Conservation (phyloP, 37 sponge, comb jelly and placozoan genomes). For the Aplysina aerophoba region DNA sequence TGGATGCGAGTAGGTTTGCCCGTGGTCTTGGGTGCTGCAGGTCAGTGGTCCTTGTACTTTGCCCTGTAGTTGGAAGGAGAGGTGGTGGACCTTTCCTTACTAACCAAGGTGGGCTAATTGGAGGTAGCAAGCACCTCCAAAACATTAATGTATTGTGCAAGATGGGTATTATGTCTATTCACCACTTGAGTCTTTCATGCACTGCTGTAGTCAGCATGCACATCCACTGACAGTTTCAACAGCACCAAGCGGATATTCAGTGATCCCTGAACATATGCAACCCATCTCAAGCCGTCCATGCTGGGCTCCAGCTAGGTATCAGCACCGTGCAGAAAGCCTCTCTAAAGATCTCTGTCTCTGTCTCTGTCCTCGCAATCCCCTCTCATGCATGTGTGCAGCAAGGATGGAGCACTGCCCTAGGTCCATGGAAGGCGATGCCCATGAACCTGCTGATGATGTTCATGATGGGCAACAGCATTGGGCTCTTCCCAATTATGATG, state of each 20-base stretch:
- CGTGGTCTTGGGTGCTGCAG: too few relatives aligned
- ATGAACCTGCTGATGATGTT: conserved; percentile 95
- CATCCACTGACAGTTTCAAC: too few relatives aligned
- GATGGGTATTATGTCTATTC: too few relatives aligned
- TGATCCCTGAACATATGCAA: too few relatives aligned
- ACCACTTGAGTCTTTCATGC: too few relatives aligned
- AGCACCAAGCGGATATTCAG: too few relatives aligned
- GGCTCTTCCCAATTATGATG: conserved; percentile 99
- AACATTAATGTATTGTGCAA: neutral
- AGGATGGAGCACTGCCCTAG: conserved; percentile 95
- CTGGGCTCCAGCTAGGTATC: neutral
- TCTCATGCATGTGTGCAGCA: conserved; percentile 41
- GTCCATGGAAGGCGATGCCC: conserved; percentile 97
- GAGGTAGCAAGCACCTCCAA: too few relatives aligned
- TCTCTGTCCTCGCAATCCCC: neutral
- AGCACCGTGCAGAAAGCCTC: neutral
- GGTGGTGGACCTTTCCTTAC: conserved; percentile 35
- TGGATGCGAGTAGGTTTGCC: neutral
- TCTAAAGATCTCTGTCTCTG: neutral
- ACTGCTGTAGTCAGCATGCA: too few relatives aligned
- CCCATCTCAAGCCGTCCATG: too few relatives aligned
- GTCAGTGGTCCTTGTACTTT: neutral
- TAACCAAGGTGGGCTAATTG: conserved; percentile 53
- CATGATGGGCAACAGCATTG: conserved; percentile 94
- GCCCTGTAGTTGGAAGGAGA: conserved; percentile 46